Conservation (phyloP, 2,113 vertebrate species). For the Callaeas wilsoni region DNA sequence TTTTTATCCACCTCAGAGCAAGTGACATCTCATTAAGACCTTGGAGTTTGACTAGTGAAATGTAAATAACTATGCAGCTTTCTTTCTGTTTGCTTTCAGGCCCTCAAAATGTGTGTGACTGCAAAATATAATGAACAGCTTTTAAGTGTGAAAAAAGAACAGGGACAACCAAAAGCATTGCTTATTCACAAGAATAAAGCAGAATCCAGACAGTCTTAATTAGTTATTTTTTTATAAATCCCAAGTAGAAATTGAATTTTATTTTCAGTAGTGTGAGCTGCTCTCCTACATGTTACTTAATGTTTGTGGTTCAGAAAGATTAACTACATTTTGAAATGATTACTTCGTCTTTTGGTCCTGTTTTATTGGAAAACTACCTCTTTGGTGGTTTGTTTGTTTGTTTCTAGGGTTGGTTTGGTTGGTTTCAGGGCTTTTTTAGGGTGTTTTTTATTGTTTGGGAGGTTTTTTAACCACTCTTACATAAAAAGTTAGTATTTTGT, state of each 20-base stretch:
- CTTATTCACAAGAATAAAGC: neutral
- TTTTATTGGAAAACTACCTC: neutral
- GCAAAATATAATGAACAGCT: constrained; percentile 43
- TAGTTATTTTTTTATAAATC: neutral
- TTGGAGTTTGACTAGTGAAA: constrained; percentile 44
- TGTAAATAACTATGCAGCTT: constrained; percentile 31
- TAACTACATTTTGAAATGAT: neutral
- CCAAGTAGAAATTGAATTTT: neutral
- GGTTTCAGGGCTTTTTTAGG: neutral
- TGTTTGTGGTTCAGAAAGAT: neutral
- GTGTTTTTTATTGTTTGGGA: neutral
- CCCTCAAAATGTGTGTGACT: constrained; percentile 23
- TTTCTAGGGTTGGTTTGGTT: neutral
- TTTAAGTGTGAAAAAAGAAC: constrained; percentile 17
- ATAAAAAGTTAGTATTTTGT: neutral
- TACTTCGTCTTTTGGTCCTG: neutral
- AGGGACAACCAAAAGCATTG: neutral
- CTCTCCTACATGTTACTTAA: neutral
- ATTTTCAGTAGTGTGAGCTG: neutral
- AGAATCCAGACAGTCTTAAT: constrained; percentile 22
- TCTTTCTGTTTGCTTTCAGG: constrained; percentile 41
- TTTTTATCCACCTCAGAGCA: constrained; percentile 22
- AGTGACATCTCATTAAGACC: constrained; percentile 50
- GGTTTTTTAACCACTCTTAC: neutral
- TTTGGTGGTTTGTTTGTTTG: neutral